phyloP scores from a whole-genome alignment of 2,797 vertebrate genomes.

The Lacerta agilis region DNA sequence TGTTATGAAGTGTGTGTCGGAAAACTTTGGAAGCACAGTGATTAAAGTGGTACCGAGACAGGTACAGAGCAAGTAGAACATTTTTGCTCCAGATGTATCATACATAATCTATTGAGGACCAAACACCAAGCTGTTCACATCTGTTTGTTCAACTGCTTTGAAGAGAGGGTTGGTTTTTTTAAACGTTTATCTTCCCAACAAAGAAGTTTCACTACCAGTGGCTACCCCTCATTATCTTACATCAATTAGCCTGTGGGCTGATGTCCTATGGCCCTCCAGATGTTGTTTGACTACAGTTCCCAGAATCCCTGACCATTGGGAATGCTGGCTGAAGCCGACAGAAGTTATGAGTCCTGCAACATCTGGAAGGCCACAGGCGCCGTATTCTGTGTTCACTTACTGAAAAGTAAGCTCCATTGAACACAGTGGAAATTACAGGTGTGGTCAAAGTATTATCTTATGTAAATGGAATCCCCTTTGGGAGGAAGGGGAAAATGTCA shows the following conservation, averaged over 20 bases:
- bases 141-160: slow-evolving; percentile 5
- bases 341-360: too few species aligned
- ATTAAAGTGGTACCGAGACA: slow-evolving; percentile 48
- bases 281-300: too few species aligned
- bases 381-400: too few species aligned
- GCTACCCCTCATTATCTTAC: slow-evolving; percentile 30
- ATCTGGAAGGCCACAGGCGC: too few species aligned
- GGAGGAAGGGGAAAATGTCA: too few species aligned
- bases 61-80: slow-evolving; percentile 33
- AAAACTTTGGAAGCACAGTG: slow-evolving; percentile 54
- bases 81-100: slow-evolving; percentile 53
- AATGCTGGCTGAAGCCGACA: too few species aligned
- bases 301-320: too few species aligned
- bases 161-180: not conserved
- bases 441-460: too few species aligned
- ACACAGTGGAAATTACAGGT: too few species aligned
- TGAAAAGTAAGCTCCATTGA: too few species aligned
- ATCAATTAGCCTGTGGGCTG: not conserved
- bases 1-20: slow-evolving; percentile 58
- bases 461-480: too few species aligned
- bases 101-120: slow-evolving; percentile 31
- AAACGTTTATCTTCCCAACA: slow-evolving; percentile 11
- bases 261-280: not conserved
- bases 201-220: slow-evolving; percentile 28
- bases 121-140: slow-evolving; percentile 44